Conservation (phyloP, 2,797 vertebrate genomes). For the Protonibea diacanthus region DNA sequence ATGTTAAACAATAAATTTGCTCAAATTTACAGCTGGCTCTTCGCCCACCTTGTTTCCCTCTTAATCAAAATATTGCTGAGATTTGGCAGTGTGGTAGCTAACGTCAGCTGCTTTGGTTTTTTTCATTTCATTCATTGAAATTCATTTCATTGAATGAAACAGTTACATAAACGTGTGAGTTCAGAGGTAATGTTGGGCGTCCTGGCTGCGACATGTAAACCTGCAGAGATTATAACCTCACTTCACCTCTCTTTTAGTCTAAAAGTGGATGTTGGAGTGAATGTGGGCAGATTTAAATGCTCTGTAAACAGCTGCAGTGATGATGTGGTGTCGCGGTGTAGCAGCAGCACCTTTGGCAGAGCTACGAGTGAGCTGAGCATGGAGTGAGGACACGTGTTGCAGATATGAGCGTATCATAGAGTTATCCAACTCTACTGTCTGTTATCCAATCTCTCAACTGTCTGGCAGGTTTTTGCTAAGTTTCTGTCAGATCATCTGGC, state of each 20-base stretch:
- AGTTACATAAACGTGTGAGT: not conserved
- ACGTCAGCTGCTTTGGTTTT: slow-evolving; percentile 43
- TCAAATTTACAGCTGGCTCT: slow-evolving; percentile 42
- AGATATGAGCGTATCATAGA: not conserved
- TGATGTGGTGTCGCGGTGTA: not conserved
- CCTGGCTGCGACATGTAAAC: slow-evolving; percentile 26
- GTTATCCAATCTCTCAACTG: too few relatives aligned
- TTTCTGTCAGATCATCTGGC: not conserved
- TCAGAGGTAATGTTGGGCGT: slow-evolving; percentile 10
- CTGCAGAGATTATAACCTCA: slow-evolving; percentile 4
- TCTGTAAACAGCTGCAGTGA: slow-evolving; percentile 15
- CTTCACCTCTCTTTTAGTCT: not conserved
- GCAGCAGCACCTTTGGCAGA: not conserved
- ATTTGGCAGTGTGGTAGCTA: slow-evolving; percentile 51
- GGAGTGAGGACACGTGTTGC: not conserved
- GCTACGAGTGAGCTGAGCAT: too few relatives aligned
- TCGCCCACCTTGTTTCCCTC: slow-evolving; percentile 17
- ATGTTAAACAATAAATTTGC: slow-evolving; percentile 48
- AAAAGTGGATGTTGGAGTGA: slow-evolving; percentile 19
- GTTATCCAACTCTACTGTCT: too few relatives aligned
- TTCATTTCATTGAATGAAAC: not conserved
- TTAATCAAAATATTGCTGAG: slow-evolving; percentile 50
- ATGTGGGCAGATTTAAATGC: slow-evolving; percentile 37
- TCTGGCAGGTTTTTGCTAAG: not conserved
- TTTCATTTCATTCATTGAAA: slow-evolving; percentile 21